phyloP scores from a whole-genome alignment of 2,797 vertebrate species.

The Hydrolagus colliei region DNA sequence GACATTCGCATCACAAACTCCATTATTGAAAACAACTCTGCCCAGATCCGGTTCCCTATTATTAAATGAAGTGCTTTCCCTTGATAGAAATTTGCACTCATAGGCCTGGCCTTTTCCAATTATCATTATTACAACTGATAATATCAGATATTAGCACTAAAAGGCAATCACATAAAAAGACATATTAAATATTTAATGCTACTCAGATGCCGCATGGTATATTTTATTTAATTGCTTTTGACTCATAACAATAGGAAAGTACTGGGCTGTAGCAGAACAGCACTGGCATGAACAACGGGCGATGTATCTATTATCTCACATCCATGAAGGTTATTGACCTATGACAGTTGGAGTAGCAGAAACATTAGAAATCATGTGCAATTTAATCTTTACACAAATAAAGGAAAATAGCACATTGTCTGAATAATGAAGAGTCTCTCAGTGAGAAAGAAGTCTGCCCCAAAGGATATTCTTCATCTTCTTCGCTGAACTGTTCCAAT shows the following conservation, averaged over 20 bases:
- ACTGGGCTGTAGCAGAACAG: constrained; percentile 83
- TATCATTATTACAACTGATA: constrained; percentile 60
- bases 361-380: constrained; percentile 93
- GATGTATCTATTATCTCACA: constrained; percentile 95
- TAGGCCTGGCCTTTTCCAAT: constrained; percentile 48
- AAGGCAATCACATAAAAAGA: constrained; percentile 56
- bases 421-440: constrained; percentile 73
- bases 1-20: constrained; percentile 32
- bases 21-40: constrained; percentile 39
- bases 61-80: constrained; percentile 42
- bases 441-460: constrained; percentile 65
- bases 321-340: constrained; percentile 79
- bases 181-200: constrained; percentile 76
- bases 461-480: constrained; percentile 75
- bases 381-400: constrained; percentile 98
- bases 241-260: constrained; percentile 80
- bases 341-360: constrained; percentile 71
- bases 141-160: constrained; percentile 61
- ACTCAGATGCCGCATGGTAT: constrained; percentile 61
- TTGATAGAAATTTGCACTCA: constrained; percentile 51
- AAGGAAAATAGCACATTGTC: constrained; percentile 78
- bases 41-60: constrained; percentile 42
- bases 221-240: constrained; percentile 96
- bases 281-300: constrained; percentile 60
- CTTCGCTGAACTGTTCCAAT: constrained; percentile 65